Evolutionary conservation across 2,888 invertebrate genomes (phyloP).

Genomic region (Drosophila prolongata): DNA sequence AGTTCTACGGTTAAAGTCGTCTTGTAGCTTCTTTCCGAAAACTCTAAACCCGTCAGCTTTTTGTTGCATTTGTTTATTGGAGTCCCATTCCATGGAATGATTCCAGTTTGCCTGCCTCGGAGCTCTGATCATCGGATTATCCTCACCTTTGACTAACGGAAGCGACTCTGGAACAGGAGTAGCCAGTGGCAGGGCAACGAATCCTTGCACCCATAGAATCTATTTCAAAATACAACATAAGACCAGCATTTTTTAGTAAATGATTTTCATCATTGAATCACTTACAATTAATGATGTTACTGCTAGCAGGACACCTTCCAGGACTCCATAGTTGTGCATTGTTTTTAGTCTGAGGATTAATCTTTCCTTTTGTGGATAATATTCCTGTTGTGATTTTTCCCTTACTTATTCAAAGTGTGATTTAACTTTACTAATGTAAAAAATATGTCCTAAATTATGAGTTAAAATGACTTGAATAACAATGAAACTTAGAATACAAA

Average conservation of each 20-base stretch:
- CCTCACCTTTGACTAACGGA: too few relatives aligned
- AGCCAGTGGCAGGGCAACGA: neutral
- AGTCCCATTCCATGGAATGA: neutral
- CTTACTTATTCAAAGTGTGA: neutral
- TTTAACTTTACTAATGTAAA: neutral
- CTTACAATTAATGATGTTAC: constrained; percentile 7
- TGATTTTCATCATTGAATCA: neutral
- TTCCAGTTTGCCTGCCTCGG: neutral
- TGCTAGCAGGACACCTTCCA: neutral
- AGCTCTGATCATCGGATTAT: neutral
- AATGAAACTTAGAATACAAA: neutral
- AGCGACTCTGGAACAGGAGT: neutral
- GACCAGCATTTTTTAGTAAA: too few relatives aligned
- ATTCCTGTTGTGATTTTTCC: neutral
- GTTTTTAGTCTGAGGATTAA: neutral
- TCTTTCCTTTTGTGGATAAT: neutral
- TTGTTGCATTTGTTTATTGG: neutral
- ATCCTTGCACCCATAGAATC: neutral
- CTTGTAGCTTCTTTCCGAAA: constrained; percentile 1
- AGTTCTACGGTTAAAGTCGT: neutral
- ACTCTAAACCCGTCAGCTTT: constrained; percentile 1
- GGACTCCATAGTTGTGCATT: neutral
- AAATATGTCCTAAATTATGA: neutral
- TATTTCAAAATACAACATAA: neutral
- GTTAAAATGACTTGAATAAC: neutral